phyloP scores from a whole-genome alignment of 1,140 invertebrate species.

The Plodia interpunctella region DNA sequence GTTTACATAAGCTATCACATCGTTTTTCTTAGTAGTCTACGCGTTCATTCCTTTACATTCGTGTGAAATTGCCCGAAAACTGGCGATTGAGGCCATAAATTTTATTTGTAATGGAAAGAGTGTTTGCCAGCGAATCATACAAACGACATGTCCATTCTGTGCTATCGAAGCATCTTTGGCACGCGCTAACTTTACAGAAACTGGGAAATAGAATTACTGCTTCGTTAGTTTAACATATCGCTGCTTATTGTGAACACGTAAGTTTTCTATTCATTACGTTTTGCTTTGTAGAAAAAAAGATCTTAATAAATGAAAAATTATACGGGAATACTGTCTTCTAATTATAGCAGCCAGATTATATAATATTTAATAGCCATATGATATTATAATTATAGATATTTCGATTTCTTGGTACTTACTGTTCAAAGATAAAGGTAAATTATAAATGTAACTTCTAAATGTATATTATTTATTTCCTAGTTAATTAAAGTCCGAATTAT shows the following conservation, averaged over 20 bases:
- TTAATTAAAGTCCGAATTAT: background rate
- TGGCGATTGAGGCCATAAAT: background rate
- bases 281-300: too few species aligned
- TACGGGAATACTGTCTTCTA: too few species aligned
- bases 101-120: slow-evolving; percentile 6
- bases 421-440: too few species aligned
- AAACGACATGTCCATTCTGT: slow-evolving; percentile 1
- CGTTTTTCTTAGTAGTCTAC: background rate
- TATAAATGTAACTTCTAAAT: too few species aligned
- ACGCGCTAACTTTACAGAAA: background rate
- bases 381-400: too few species aligned
- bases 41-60: background rate
- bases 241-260: too few species aligned
- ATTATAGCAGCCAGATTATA: too few species aligned
- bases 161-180: slow-evolving; percentile 3
- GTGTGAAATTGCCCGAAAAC: slow-evolving; percentile 5
- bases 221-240: too few species aligned
- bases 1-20: background rate
- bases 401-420: too few species aligned
- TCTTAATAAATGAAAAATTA: too few species aligned
- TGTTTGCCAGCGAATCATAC: slow-evolving; percentile 6
- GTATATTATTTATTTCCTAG: background rate
- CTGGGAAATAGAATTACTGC: background rate
- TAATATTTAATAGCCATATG: too few species aligned
- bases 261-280: too few species aligned